Evolutionary conservation across 2,113 vertebrate genomes (phyloP).

Genomic region (Rhabdornis inornatus): DNA sequence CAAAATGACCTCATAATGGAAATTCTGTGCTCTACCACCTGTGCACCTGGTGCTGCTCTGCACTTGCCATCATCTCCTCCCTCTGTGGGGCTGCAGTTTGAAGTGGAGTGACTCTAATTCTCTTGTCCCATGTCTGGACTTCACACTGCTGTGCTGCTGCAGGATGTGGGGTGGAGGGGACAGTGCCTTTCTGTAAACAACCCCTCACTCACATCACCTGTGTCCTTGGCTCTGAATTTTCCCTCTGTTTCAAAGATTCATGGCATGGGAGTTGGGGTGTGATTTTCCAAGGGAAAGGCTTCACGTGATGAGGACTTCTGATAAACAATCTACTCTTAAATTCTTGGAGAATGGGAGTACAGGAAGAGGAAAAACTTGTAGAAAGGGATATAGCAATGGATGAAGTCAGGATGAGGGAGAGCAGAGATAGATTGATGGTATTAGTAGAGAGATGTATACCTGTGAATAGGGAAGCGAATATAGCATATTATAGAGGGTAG

Average conservation of each 20-base stretch:
- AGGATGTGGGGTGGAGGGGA: accelerated
- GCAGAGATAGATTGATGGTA: not conserved
- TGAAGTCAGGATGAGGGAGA: not conserved
- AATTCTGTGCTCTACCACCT: not conserved
- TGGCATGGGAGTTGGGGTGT: accelerated
- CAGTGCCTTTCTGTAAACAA: not conserved
- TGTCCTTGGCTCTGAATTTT: not conserved
- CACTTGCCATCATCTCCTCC: not conserved
- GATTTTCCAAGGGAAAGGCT: not conserved
- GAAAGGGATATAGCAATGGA: not conserved
- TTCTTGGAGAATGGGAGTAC: not conserved
- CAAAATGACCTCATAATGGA: not conserved
- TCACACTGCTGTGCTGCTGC: not conserved
- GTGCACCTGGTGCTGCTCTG: not conserved
- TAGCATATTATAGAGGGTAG: not conserved
- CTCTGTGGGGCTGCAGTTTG: not conserved
- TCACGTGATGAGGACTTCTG: not conserved
- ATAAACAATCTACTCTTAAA: not conserved
- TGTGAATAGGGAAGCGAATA: not conserved
- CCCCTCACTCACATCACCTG: accelerated
- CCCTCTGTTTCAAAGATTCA: not conserved
- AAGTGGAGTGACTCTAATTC: not conserved
- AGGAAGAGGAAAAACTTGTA: not conserved
- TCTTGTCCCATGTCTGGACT: not conserved
- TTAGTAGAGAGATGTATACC: not conserved